Conservation (phyloP, 2,888 invertebrate species). For the Mesorhabditis spiculigera region DNA sequence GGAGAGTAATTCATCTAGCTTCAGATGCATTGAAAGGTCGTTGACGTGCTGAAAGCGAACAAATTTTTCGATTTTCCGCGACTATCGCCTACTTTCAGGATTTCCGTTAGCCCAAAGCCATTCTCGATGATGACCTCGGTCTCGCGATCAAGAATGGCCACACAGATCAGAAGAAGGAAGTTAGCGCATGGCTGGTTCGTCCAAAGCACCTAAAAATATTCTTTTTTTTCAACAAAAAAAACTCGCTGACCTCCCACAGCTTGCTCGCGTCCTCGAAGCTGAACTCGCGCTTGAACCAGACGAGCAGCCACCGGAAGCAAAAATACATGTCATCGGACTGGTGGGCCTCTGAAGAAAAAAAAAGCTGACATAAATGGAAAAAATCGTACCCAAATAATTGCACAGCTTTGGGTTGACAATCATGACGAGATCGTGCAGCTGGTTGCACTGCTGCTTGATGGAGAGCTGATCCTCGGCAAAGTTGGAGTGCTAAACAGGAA, state of each 20-base stretch:
- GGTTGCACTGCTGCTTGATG: slow-evolving; percentile 86
- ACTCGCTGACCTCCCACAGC: slow-evolving; percentile 64
- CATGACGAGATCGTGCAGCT: slow-evolving; percentile 77
- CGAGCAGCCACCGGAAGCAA: slow-evolving; percentile 94
- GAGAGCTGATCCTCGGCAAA: slow-evolving; percentile 95
- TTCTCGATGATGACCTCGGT: slow-evolving; percentile 82
- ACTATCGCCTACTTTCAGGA: slow-evolving; percentile 72
- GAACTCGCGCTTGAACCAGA: slow-evolving; percentile 92
- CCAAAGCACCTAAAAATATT: slow-evolving; percentile 71
- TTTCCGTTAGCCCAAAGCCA: slow-evolving; percentile 90
- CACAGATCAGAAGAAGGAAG: slow-evolving; percentile 87
- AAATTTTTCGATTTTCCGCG: background rate
- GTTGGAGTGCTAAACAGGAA: slow-evolving; percentile 72
- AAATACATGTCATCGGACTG: slow-evolving; percentile 96
- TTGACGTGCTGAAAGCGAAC: slow-evolving; percentile 77
- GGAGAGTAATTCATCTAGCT: slow-evolving; percentile 76
- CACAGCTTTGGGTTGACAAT: slow-evolving; percentile 81
- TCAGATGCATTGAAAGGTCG: slow-evolving; percentile 81
- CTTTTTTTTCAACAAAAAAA: background rate
- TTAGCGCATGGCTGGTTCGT: slow-evolving; percentile 88
- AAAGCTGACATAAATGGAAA: background rate
- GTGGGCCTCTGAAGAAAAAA: slow-evolving; percentile 67
- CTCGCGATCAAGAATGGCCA: slow-evolving; percentile 86
- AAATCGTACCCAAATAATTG: slow-evolving; percentile 70
- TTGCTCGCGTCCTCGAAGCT: slow-evolving; percentile 77